Evolutionary conservation across 2,797 vertebrate species (phyloP).

Genomic region (Phyllotis vaccarum): DNA sequence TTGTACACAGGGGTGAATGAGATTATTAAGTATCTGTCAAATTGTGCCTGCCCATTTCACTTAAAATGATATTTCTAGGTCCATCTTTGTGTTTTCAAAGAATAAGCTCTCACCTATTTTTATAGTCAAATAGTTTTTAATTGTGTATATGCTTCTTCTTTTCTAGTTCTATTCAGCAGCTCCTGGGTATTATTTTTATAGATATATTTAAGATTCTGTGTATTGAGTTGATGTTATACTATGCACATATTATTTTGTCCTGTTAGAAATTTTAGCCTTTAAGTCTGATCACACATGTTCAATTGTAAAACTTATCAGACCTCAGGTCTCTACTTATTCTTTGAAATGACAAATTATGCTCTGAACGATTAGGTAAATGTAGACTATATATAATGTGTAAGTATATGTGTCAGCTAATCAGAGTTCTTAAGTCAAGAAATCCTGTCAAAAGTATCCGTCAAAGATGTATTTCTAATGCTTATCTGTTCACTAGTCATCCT

Average conservation of each 20-base stretch:
- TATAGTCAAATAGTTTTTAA: neutral
- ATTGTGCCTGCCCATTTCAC: neutral
- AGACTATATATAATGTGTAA: neutral
- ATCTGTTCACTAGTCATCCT: neutral
- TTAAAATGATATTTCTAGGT: neutral
- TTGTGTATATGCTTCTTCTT: neutral
- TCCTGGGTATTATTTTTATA: neutral
- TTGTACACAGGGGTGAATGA: neutral
- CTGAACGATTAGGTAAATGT: neutral
- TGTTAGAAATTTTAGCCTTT: neutral
- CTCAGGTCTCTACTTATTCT: neutral
- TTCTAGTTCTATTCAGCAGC: neutral
- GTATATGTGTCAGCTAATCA: neutral
- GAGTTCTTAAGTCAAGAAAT: slow-evolving; percentile 4
- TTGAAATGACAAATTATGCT: neutral
- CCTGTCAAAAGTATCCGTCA: slow-evolving; percentile 26
- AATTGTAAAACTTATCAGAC: neutral
- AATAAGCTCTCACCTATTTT: neutral
- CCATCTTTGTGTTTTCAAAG: neutral
- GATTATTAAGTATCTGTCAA: neutral
- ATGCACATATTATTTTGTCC: neutral
- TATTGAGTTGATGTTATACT: neutral
- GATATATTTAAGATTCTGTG: neutral
- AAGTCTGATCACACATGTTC: neutral
- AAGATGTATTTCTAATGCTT: slow-evolving; percentile 44